phyloP scores from a whole-genome alignment of 1,140 invertebrate species.

The Whitmania pigra region DNA sequence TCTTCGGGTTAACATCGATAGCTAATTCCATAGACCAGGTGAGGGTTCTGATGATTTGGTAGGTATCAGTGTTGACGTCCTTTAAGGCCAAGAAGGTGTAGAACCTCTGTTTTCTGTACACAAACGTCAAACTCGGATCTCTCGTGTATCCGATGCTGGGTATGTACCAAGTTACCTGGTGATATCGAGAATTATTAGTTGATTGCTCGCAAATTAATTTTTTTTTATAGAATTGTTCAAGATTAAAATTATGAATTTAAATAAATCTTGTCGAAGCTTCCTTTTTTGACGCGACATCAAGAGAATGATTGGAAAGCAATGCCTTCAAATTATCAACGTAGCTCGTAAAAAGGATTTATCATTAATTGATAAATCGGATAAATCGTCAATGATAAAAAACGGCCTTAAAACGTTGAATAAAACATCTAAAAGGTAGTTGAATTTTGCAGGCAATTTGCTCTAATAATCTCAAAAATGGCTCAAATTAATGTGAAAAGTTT shows the following conservation, averaged over 20 bases:
- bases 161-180: conserved; percentile 40
- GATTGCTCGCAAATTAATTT: not conserved
- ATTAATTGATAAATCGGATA: too few relatives aligned
- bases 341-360: too few relatives aligned
- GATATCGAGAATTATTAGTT: not conserved
- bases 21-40: conserved; percentile 39
- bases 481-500: not conserved
- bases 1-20: conserved; percentile 37
- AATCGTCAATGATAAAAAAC: too few relatives aligned
- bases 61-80: conserved; percentile 36
- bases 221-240: not conserved
- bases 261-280: not conserved
- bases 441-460: too few relatives aligned
- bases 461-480: not conserved
- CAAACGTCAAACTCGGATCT: conserved; percentile 37
- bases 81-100: conserved; percentile 41
- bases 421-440: too few relatives aligned
- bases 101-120: conserved; percentile 40
- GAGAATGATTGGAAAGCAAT: too few relatives aligned
- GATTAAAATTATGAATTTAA: not conserved
- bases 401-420: too few relatives aligned
- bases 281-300: not conserved
- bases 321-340: too few relatives aligned
- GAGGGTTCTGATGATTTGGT: conserved; percentile 36
- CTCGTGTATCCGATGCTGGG: conserved; percentile 35